phyloP scores from a whole-genome alignment of 2,888 invertebrate species.

The Ormia ochracea region DNA sequence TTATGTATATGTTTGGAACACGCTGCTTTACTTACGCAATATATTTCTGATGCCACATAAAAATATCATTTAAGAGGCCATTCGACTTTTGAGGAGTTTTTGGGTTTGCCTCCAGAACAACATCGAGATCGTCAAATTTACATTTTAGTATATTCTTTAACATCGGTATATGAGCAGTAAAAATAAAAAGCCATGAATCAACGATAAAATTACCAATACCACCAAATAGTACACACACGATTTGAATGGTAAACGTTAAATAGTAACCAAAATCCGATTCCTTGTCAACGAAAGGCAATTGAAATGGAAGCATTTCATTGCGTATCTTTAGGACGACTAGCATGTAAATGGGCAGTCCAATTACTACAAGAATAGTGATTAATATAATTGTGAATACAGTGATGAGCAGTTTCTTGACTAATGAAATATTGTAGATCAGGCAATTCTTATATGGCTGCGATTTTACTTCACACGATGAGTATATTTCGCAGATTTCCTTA shows the following conservation, averaged over 20 bases:
- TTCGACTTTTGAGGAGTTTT: not conserved
- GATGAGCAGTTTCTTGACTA: not conserved
- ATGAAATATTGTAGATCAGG: not conserved
- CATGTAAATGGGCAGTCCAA: not conserved
- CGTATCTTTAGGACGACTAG: not conserved
- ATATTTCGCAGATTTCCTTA: conserved; percentile 10
- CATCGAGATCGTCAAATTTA: conserved; percentile 39
- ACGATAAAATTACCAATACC: conserved; percentile 25
- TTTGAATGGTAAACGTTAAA: not conserved
- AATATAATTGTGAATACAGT: not conserved
- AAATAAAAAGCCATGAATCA: conserved; percentile 17
- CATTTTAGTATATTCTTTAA: conserved; percentile 38
- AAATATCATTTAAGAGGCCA: conserved; percentile 12
- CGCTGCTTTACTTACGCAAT: conserved; percentile 6
- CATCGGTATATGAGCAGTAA: conserved; percentile 29
- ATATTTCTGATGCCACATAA: conserved; percentile 48
- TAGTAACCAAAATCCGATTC: conserved; percentile 20
- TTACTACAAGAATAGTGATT: not conserved
- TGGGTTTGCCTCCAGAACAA: not conserved
- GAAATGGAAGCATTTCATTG: not conserved
- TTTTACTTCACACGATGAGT: conserved; percentile 11
- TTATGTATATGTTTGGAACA: not conserved
- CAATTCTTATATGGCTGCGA: not conserved
- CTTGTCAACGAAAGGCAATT: not conserved
- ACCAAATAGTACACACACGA: not conserved